These are phyloP conservation scores for Temnopleurus reevesii DNA, from an alignment of 53 echinoderm and acorn worm species.

Conservation along the genomic window DNA sequence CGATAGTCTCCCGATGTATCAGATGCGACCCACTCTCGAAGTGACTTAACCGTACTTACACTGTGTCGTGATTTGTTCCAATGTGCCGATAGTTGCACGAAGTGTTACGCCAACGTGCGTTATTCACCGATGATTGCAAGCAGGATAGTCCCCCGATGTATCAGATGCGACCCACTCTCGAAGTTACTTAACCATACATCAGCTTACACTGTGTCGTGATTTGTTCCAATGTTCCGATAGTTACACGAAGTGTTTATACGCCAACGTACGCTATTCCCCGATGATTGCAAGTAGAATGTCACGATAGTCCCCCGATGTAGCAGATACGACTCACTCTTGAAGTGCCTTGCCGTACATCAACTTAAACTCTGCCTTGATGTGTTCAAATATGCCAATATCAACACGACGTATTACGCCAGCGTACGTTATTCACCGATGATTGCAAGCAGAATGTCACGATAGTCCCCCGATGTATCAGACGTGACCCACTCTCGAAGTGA, in stretches of 20 bases:
- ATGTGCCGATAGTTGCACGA: no score
- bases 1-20: slow-evolving; percentile 29
- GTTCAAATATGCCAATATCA: no score
- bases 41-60: no score
- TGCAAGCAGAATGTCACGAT: background rate
- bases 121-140: slow-evolving; percentile 37
- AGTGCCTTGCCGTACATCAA: slow-evolving; percentile 5
- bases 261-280: no score
- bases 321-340: background rate
- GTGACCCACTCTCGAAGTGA: background rate
- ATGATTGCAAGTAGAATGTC: slow-evolving; percentile 20
- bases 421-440: slow-evolving; percentile 33
- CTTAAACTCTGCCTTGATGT: slow-evolving; percentile 11
- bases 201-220: no score
- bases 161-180: background rate
- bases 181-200: no score
- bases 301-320: slow-evolving; percentile 13
- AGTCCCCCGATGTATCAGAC: slow-evolving; percentile 14
- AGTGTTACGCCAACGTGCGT: no score
- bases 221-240: no score
- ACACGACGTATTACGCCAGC: no score
- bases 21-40: background rate
- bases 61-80: no score
- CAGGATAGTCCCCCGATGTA: slow-evolving; percentile 18
- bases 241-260: no score